phyloP scores from a whole-genome alignment of 2,113 vertebrate species.

The Drymodes brunneopygia region DNA sequence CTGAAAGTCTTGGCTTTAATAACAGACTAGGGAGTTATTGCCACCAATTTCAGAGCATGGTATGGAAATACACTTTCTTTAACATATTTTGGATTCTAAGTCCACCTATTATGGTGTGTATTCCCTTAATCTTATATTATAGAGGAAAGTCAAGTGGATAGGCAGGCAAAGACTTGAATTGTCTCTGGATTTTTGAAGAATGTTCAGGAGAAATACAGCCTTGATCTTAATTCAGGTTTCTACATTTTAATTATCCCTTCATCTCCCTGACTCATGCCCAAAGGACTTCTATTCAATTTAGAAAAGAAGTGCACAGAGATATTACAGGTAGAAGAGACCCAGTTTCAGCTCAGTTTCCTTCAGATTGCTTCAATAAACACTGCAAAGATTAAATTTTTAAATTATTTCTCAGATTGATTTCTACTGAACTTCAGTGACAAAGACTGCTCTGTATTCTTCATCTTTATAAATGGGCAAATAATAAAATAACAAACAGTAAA shows the following conservation, averaged over 20 bases:
- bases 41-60: background rate
- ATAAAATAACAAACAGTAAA: slow-evolving; percentile 33
- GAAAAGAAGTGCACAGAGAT: background rate
- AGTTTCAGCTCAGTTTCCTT: background rate
- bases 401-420: slow-evolving; percentile 31
- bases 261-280: background rate
- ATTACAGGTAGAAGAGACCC: background rate
- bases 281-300: background rate
- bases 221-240: background rate
- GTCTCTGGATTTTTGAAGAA: background rate
- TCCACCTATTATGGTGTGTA: background rate
- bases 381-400: slow-evolving; percentile 21
- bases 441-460: background rate
- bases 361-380: background rate
- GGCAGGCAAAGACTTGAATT: background rate
- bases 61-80: background rate
- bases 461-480: slow-evolving; percentile 42
- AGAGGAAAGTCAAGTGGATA: background rate
- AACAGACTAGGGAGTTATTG: background rate
- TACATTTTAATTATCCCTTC: background rate
- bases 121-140: background rate
- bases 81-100: background rate
- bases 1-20: background rate
- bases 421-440: background rate
- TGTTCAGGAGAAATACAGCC: background rate